Evolutionary conservation across 2,797 vertebrate species (phyloP), one percentile per base, ranked within the genome.

Genomic region (Gambelia wislizenii): DNA sequence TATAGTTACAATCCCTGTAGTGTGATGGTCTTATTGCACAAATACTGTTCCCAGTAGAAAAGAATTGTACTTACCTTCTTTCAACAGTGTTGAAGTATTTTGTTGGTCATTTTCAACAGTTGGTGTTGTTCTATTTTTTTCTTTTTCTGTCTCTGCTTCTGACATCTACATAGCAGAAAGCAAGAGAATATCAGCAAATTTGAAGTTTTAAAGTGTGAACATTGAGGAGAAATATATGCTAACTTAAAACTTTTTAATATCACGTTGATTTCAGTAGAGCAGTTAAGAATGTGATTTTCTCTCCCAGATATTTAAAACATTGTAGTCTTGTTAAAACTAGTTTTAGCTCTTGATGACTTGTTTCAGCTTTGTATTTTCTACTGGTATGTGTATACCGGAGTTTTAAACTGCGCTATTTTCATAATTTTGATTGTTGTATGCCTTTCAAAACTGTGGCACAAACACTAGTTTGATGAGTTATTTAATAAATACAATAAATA

Each of bases 21-120:
- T 69, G 61, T 79, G 0, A 0, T 27, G 13, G 30, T 47, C 7
- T 20, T 88, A 54, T 88, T 81, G 75, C 5, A 8, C 42, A 36
- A 74, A 4, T 1, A 88, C 2, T 39, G 30, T 49, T 72, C 54
- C 82, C 77, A 72, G 33, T 90, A 49, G 9, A 89, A 87, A 87
- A 83, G 36, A 89, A 30, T 77, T 81, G 33, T 80, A 94, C 97
- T 96, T 96, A 98, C 97, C 97, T 96, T 97, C 96, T 75, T 94
- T 97, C 95, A 98, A 94, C 95, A 97, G 97, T 47, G 72, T 2
- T 94, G 95, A 94, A 93, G 96, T 92, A 94, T 96, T 97, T 96
- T 98, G 97, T 95, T 97, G 97, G 61, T 96, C 96, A 96, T 96
- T 95, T 91, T 96, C 97, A 92, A 96, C 96, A 94, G 93, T 97